Evolutionary conservation across 2,113 vertebrate genomes (phyloP).

Genomic region (Gnathochromis pfefferi): DNA sequence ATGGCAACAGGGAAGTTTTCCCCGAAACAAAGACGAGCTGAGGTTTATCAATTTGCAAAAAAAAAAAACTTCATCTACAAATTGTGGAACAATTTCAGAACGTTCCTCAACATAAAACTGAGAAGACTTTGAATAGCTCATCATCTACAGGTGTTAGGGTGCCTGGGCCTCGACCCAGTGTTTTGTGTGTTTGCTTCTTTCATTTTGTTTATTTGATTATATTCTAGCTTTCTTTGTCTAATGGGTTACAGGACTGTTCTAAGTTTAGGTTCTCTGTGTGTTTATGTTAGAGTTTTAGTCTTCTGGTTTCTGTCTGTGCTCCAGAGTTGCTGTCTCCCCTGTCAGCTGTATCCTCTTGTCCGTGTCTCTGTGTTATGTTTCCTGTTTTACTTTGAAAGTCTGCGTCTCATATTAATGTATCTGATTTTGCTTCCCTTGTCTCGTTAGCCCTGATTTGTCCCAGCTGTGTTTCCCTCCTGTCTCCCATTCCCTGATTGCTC

Average conservation of each 20-base stretch:
- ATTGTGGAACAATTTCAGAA: background rate
- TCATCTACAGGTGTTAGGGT: background rate
- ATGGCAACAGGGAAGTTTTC: background rate
- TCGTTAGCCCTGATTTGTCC: background rate
- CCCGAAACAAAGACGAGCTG: background rate
- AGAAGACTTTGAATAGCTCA: background rate
- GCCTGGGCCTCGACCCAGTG: background rate
- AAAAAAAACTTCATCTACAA: background rate
- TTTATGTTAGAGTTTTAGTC: background rate
- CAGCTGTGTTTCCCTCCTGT: background rate
- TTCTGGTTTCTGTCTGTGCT: background rate
- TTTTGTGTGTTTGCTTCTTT: background rate
- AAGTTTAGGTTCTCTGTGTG: background rate
- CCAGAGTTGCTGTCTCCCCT: background rate
- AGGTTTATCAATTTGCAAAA: background rate
- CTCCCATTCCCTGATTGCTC: background rate
- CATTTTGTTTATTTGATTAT: background rate
- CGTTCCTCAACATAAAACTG: accelerated
- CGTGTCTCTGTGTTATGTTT: background rate
- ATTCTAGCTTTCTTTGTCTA: background rate
- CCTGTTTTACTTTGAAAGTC: background rate
- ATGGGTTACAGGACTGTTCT: background rate
- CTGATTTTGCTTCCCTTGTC: background rate
- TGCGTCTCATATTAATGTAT: accelerated
- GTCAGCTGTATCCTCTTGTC: background rate